Evolutionary conservation across 1,140 invertebrate species (phyloP).

Genomic region (Phthorimaea operculella): DNA sequence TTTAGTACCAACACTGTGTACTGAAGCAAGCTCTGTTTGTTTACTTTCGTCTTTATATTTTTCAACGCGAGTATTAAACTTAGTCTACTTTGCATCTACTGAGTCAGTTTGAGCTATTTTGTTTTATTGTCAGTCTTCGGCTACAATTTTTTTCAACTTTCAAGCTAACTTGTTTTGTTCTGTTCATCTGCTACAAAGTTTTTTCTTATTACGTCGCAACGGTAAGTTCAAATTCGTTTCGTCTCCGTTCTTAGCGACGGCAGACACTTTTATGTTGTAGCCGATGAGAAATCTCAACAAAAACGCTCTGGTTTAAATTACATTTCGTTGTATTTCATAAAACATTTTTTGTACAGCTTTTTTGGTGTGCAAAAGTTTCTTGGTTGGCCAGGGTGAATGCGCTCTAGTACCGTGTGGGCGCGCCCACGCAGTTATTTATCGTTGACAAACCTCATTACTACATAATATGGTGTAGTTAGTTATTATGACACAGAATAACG

Average conservation of each 20-base stretch:
- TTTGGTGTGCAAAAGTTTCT: constrained; percentile 4
- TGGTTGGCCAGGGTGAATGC: constrained; percentile 19
- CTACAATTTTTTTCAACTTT: too few species aligned
- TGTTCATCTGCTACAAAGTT: too few species aligned
- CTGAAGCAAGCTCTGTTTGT: constrained; percentile 10
- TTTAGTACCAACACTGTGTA: constrained; percentile 10
- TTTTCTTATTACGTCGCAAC: too few species aligned
- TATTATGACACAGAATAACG: background rate
- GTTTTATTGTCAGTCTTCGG: too few species aligned
- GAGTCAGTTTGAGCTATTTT: too few species aligned
- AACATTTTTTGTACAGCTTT: constrained; percentile 10
- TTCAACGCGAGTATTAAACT: background rate
- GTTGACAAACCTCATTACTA: constrained; percentile 11
- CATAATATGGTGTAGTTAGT: background rate
- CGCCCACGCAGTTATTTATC: constrained; percentile 20
- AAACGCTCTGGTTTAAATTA: background rate
- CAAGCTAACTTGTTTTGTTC: too few species aligned
- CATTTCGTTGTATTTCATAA: background rate
- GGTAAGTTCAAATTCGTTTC: too few species aligned
- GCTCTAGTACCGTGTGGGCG: constrained; percentile 20
- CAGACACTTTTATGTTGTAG: background rate
- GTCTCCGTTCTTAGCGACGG: too few species aligned
- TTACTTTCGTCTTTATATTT: background rate
- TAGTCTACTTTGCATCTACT: background rate
- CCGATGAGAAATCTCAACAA: background rate